Conservation (phyloP, 2,113 vertebrate genomes). For the Cercocebus atys region DNA sequence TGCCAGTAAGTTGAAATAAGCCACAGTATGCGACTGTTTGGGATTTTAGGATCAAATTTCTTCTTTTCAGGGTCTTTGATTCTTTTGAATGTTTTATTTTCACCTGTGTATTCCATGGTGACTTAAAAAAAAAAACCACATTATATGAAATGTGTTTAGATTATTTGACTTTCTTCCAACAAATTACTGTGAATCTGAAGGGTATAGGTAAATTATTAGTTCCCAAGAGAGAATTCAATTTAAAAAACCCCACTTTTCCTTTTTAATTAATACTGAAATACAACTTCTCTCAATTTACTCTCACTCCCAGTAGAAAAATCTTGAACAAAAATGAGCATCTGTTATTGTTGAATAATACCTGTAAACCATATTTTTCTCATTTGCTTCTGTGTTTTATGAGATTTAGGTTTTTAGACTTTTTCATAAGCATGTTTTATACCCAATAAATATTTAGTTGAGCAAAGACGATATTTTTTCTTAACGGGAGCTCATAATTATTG, state of each 20-base stretch:
- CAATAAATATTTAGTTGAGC: constrained; percentile 5
- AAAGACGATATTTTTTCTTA: constrained; percentile 24
- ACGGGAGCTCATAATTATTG: background rate
- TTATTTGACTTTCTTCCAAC: constrained; percentile 14
- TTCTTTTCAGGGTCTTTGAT: background rate
- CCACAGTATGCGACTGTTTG: background rate
- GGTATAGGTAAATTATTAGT: background rate
- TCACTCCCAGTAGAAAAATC: background rate
- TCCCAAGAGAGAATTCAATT: background rate
- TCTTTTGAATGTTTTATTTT: background rate
- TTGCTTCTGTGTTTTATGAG: constrained; percentile 12
- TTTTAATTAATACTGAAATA: constrained; percentile 6
- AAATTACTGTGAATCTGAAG: background rate
- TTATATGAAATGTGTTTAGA: background rate
- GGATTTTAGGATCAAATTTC: background rate
- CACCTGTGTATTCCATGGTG: background rate
- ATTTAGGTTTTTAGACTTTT: background rate
- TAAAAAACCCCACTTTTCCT: background rate
- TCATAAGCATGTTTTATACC: background rate
- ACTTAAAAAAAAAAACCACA: background rate
- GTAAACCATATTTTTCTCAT: background rate
- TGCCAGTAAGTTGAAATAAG: background rate
- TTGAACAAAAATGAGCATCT: background rate
- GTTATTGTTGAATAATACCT: background rate
- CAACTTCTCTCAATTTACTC: constrained; percentile 20